Evolutionary conservation across 2,797 vertebrate species (phyloP).

Genomic region (Pterois miles): DNA sequence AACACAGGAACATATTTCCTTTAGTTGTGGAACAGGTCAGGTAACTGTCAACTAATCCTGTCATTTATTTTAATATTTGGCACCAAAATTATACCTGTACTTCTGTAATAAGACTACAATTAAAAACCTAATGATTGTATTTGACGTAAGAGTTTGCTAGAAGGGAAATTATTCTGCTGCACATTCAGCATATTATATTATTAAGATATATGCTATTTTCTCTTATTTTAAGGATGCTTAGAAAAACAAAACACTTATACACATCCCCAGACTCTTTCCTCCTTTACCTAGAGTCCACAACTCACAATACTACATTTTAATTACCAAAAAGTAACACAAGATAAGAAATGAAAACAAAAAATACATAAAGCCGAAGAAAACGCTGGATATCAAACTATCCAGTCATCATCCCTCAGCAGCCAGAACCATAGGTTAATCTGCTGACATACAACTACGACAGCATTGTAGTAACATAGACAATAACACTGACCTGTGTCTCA

Average conservation of each 20-base stretch:
- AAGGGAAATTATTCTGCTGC: not conserved
- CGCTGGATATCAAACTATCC: not conserved
- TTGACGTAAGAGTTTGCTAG: no score
- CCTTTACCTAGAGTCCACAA: not conserved
- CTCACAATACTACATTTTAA: not conserved
- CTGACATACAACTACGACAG: not conserved
- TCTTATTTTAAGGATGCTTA: not conserved
- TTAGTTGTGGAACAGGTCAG: not conserved
- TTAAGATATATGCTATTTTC: not conserved
- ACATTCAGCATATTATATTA: not conserved
- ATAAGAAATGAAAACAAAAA: not conserved
- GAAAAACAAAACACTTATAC: not conserved
- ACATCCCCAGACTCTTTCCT: no score
- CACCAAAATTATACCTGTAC: not conserved
- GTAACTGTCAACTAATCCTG: not conserved
- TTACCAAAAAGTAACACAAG: not conserved
- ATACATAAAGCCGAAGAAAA: not conserved
- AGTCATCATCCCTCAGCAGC: not conserved
- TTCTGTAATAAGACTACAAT: not conserved
- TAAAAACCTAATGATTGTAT: not conserved
- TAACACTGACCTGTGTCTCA: not conserved
- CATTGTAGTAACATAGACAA: not conserved
- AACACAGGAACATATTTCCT: not conserved
- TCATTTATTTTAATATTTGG: not conserved
- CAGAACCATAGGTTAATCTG: not conserved